Evolutionary conservation across 2,797 vertebrate species (phyloP).

Genomic region (Myiotriccus ornatus): DNA sequence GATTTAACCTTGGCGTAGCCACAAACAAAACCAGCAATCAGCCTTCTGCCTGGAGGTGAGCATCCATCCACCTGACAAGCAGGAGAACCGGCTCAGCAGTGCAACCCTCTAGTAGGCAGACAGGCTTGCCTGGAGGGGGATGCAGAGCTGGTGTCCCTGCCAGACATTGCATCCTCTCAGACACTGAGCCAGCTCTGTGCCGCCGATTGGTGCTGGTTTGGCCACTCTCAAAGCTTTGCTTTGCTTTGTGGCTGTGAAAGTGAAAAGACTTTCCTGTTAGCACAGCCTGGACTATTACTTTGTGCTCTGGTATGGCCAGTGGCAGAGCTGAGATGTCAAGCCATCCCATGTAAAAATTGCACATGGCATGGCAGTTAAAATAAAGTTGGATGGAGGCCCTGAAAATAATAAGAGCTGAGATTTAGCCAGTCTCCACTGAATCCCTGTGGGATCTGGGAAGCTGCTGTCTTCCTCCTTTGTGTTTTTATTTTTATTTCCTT

Average conservation of each 20-base stretch:
- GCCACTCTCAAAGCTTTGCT: background rate
- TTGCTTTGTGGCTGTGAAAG: background rate
- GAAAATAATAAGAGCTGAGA: background rate
- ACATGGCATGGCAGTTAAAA: background rate
- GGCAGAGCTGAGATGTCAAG: background rate
- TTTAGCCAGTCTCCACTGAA: background rate
- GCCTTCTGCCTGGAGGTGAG: background rate
- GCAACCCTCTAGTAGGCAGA: background rate
- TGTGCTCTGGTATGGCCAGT: background rate
- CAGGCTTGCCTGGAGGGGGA: background rate
- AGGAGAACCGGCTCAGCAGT: background rate
- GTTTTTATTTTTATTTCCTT: background rate
- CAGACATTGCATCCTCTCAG: background rate
- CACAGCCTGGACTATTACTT: background rate
- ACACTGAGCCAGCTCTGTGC: background rate
- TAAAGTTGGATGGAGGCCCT: background rate
- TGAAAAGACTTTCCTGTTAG: background rate
- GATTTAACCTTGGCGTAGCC: background rate
- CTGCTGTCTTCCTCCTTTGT: background rate
- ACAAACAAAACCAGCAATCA: background rate
- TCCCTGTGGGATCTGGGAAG: background rate
- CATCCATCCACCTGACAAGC: background rate
- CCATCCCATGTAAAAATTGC: background rate
- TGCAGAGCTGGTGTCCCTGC: background rate
- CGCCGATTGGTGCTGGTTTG: background rate